Conservation (phyloP, 1,140 invertebrate genomes). For the Campoletis sonorensis region DNA sequence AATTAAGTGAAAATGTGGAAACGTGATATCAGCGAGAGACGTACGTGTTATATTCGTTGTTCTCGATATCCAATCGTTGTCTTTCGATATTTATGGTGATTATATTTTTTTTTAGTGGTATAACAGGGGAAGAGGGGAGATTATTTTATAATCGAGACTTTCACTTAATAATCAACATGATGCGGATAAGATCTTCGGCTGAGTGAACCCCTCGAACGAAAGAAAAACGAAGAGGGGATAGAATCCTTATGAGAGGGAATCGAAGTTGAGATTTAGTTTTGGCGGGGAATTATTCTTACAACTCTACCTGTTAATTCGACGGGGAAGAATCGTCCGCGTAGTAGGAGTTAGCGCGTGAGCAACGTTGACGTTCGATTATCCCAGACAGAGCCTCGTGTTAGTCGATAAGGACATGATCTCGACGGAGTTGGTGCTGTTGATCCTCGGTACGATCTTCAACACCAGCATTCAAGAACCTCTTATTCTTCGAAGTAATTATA, state of each 20-base stretch:
- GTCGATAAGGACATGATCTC: constrained; percentile 47
- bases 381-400: not conserved
- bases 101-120: not conserved
- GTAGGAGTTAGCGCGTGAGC: not conserved
- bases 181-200: not conserved
- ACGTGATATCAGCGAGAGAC: not conserved
- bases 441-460: constrained; percentile 52
- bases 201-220: too few relatives aligned
- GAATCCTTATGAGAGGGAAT: too few relatives aligned
- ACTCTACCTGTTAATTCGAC: not conserved
- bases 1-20: not conserved
- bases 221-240: too few relatives aligned
- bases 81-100: not conserved
- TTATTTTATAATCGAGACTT: constrained; percentile 28
- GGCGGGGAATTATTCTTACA: not conserved
- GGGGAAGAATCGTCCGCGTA: not conserved
- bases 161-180: not conserved
- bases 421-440: constrained; percentile 36
- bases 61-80: not conserved
- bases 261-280: not conserved
- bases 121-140: not conserved
- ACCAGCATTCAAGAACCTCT: constrained; percentile 57
- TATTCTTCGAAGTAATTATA: constrained; percentile 59
- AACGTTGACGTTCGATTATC: not conserved
- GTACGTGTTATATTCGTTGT: not conserved